Base-by-base conservation (phyloP, 1,140 invertebrate genomes). In the Drosophila dunni region DNA sequence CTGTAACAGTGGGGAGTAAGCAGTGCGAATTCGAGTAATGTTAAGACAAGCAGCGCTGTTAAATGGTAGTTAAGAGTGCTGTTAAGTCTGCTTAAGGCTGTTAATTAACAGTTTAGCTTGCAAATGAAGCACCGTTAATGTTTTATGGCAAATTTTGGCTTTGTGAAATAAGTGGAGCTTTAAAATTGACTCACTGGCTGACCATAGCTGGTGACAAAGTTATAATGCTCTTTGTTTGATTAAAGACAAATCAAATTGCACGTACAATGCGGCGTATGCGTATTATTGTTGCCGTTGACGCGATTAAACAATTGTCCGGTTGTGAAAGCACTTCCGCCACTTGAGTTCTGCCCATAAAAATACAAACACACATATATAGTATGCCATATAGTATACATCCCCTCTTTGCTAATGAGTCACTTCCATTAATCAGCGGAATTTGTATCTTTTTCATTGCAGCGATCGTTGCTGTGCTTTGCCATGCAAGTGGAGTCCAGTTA, bases 401-500 rank as follows among this genome's bases (percentile, higher is more conserved):
- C 48, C 40, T 13, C 44, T 65, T 17, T 33, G 20, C 44, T 51
- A 54, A 78, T 88, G 84, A 84, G 42, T 88, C 84, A 88, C 69
- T 62, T 58, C 66, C 66, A 84, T 71, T 89, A 89, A 90, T 90
- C 78, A 81, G 73, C 76, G 44, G 54, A 58, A 57, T 53, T 79
- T 85, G 44, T 63, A 42, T 71, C 61, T 75, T 44, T 56, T 29
- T 4, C 20, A 50, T 88, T 66, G 46, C 82, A 83, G 81, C 8
- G n/a, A 53, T 33, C 24, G 50, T 15, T 29, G 33, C 11, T 33
- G 48, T 15, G 62, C 57, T 34, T 20, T 29, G 58, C 40, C 2
- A 92, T 92, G 91, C 83, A 92, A 91, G 83, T 92, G 46, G 91
- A 92, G 64, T 77, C 90, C 58, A 90, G 78, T 73, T 91, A 91